These are phyloP conservation scores for Brachycybe producta DNA, from an alignment of 2,888 invertebrate species.

Conservation along the genomic window DNA sequence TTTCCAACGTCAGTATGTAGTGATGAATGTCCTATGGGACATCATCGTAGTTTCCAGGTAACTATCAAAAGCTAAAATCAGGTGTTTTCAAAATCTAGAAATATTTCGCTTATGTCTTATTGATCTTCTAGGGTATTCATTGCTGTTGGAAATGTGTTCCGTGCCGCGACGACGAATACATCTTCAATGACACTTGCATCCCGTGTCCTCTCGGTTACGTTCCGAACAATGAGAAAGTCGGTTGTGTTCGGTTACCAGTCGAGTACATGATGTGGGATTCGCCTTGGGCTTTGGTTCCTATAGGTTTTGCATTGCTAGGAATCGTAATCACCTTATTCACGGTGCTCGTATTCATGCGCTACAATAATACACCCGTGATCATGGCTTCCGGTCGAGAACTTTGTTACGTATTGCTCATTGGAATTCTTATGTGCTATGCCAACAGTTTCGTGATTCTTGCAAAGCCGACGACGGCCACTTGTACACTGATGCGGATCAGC, in stretches of 20 bases:
- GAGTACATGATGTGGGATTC: slow-evolving; percentile 48
- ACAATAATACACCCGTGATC: slow-evolving; percentile 51
- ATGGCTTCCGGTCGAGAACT: slow-evolving; percentile 66
- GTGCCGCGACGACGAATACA: slow-evolving; percentile 48
- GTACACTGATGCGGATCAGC: slow-evolving; percentile 49
- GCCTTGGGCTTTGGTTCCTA: slow-evolving; percentile 52
- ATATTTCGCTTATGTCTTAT: not conserved
- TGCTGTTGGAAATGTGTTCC: slow-evolving; percentile 59
- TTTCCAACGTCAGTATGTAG: slow-evolving; percentile 46
- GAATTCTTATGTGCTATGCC: slow-evolving; percentile 53
- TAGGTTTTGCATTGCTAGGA: slow-evolving; percentile 47
- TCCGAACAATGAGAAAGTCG: slow-evolving; percentile 37
- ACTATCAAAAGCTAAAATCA: not conserved
- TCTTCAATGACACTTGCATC: slow-evolving; percentile 46
- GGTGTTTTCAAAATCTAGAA: not conserved
- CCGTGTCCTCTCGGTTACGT: slow-evolving; percentile 44
- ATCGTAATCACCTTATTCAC: slow-evolving; percentile 48
- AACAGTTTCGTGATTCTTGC: slow-evolving; percentile 58
- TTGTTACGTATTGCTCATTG: slow-evolving; percentile 58
- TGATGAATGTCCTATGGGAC: slow-evolving; percentile 46
- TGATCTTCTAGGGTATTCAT: slow-evolving; percentile 27
- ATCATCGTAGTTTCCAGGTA: slow-evolving; percentile 45
- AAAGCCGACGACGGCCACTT: slow-evolving; percentile 49
- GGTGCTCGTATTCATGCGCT: slow-evolving; percentile 49
- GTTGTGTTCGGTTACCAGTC: slow-evolving; percentile 45